phyloP scores from a whole-genome alignment of 2,113 vertebrate species.

The Malurus alboscapulatus region DNA sequence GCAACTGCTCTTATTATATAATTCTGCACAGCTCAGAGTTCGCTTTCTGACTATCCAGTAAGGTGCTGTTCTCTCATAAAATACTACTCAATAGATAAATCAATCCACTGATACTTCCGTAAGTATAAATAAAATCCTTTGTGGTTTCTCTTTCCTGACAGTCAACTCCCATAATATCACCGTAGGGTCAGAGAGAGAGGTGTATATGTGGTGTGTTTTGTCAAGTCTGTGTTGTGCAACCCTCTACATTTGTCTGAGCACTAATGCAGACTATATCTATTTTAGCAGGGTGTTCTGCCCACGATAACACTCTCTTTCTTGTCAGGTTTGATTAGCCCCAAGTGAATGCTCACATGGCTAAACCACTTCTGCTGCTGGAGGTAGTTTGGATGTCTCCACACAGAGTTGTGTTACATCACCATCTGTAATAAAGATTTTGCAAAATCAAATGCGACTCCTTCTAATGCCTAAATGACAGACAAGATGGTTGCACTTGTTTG shows the following conservation, averaged over 20 bases:
- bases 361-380: not conserved
- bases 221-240: not conserved
- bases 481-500: not conserved
- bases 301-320: not conserved
- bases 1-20: fast-evolving
- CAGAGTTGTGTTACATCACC: not conserved
- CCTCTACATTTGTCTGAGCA: not conserved
- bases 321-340: not conserved
- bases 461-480: not conserved
- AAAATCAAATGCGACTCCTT: not conserved
- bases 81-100: not conserved
- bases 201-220: not conserved
- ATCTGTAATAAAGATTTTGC: not conserved
- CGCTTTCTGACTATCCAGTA: too few relatives aligned
- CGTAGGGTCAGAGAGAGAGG: not conserved
- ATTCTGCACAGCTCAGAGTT: not conserved
- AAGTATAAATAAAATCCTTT: not conserved
- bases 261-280: not conserved
- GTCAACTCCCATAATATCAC: not conserved
- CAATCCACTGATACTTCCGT: not conserved
- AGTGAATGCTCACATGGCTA: not conserved
- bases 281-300: not conserved
- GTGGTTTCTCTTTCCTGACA: not conserved
- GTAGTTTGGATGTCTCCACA: not conserved
- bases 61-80: not conserved